Conservation (phyloP, 2,797 vertebrate species). For the Anguilla marmorata region DNA sequence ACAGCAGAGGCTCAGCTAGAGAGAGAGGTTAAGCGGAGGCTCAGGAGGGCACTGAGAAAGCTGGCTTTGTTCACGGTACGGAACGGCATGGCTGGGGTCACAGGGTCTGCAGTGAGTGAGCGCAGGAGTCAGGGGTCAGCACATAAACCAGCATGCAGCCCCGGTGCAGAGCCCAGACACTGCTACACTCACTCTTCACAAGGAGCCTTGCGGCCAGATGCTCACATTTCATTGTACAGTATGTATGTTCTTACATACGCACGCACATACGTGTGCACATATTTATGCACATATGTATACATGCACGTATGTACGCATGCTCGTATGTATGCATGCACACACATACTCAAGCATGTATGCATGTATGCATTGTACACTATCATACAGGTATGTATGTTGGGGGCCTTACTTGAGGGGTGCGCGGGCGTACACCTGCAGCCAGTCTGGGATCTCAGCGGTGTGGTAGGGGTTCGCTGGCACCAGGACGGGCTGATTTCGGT, state of each 20-base stretch:
- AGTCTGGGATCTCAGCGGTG: constrained; percentile 94
- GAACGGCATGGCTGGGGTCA: not conserved
- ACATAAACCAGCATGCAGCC: constrained; percentile 16
- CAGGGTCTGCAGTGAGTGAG: not conserved
- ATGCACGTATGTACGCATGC: too few species aligned
- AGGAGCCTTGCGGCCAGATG: too few species aligned
- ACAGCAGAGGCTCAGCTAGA: not conserved
- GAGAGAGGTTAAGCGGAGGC: not conserved
- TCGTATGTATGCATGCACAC: too few species aligned
- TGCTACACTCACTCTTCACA: not conserved
- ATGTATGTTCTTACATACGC: too few species aligned
- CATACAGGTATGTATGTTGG: not conserved
- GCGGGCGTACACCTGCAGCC: constrained; percentile 97
- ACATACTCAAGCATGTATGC: not conserved
- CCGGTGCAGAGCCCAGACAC: not conserved
- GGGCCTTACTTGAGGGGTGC: constrained; percentile 92
- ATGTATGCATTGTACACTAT: not conserved
- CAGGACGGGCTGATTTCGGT: constrained; percentile 86
- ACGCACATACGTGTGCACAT: too few species aligned
- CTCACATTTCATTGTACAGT: too few species aligned
- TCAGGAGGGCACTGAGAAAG: not conserved
- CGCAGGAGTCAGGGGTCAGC: not conserved
- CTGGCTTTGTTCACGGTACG: constrained; percentile 13
- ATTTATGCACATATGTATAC: too few species aligned
- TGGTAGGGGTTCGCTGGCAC: constrained; percentile 98